Evolutionary conservation across 2,113 vertebrate species (phyloP), one percentile per base, ranked within the genome.

Genomic region (Pogonocichla stellata): DNA sequence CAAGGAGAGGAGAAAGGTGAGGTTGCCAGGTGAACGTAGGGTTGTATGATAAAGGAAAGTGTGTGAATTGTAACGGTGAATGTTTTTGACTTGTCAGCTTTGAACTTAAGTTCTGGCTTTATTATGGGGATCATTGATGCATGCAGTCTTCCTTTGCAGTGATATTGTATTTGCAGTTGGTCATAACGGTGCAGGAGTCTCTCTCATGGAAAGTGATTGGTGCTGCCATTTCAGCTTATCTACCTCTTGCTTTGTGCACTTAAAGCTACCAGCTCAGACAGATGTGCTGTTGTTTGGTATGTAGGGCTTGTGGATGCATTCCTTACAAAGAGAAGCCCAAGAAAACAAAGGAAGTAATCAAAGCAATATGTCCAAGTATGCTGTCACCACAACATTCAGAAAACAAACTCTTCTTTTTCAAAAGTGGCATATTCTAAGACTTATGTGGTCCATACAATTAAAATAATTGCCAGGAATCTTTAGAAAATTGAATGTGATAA

Each of bases 1-100:
- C 82, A 71, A 93, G 70, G 66, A 92, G 47, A 80, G 26, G 65
- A 95, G 48, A 83, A 93, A 94, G 93, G 93, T 97, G 89, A 94
- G 86, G 38, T 91, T 93, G 48, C 28, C 88, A 90, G 64, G 88
- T 85, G 93, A 91, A 93, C 0, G 0, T 70, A 57, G 91, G 74
- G 31, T 51, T 73, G 62, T 53, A 33, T 78, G 57, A 66, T 82
- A 56, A 84, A 67, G 60, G 79, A 56, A 48, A 62, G 42, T 40
- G 29, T 85, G 43, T 93, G 57, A 74, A 53, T 78, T 93, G 6
- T 80, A 90, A 54, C 0, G 0, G 47, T 60, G 64, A 67, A 70
- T 83, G 58, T 62, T 73, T 93, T 62, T 53, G 50, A 64, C 43
- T 90, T 65, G 25, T 51, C 33, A 25, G 56, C 71, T 86, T 81